Base-by-base conservation (phyloP, 2,797 vertebrate species). In the Erpetoichthys calabaricus region DNA sequence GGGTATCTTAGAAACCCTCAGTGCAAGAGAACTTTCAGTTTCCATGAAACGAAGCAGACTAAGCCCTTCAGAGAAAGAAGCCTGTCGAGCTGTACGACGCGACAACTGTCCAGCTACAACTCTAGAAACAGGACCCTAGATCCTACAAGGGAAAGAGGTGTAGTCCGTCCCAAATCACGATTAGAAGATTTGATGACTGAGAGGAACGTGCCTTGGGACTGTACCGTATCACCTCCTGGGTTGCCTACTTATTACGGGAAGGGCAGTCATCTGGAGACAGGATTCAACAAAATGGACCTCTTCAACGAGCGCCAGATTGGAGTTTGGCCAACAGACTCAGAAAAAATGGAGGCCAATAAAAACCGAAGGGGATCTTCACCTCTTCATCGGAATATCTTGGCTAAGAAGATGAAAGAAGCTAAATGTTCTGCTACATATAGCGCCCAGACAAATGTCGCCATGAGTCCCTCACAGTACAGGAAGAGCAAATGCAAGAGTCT, bases 11-110 rank as follows among this genome's bases (percentile, higher is more conserved):
- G 80, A 65, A 86, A 85, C 62, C 75, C 84, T 0, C 82, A 90
- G 62, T 98, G 97, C 67, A 79, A 91, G 59, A 85, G 94, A 67
- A 94, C 92, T 0, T 88, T 86, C 50, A 98, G 96, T 70, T 99
- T 98, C 60, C 90, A 91, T 2, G 92, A 97, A 66, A 71, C 80
- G 64, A 92, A 83, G 69, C 85, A 86, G 50, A 64, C 77, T 61
- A 85, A 81, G 61, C 85, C 85, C 1, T 94, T 88, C 79, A 78
- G 95, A 73, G 93, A 99, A 70, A 82, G 95, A 59, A 98, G 95
- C 76, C 81, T 94, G 86, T 94, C 94, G 51, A 77, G 81, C 0
- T 73, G 85, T 25, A 80, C 72, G 9, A 89, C 88, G 1, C 83
- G 89, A 10, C 92, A 91, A 57, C 79, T 80, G 51, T 87, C 91